These are phyloP conservation scores for Bothrops jararaca DNA, from an alignment of 2,113 vertebrate species.

Conservation along the genomic window DNA sequence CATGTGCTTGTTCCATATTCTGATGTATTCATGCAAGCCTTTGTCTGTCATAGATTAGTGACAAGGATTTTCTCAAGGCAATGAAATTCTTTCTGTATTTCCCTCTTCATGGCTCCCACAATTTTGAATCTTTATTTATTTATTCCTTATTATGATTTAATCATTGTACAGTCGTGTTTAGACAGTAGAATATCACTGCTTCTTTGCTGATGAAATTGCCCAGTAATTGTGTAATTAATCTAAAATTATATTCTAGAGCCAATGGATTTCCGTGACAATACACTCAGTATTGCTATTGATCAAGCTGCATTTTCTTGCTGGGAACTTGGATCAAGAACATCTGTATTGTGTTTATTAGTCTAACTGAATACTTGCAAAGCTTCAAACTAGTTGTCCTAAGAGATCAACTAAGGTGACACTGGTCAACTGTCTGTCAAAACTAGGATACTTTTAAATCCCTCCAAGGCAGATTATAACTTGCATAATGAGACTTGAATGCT, in stretches of 20 bases:
- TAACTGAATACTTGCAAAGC: not conserved
- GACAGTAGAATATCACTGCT: not conserved
- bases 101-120: not conserved
- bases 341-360: not conserved
- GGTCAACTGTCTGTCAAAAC: not conserved
- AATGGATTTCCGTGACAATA: not conserved
- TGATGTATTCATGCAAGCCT: constrained; percentile 8
- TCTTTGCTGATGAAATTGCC: not conserved
- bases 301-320: not conserved
- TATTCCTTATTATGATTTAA: not conserved
- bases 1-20: constrained; percentile 18
- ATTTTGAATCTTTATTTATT: not conserved
- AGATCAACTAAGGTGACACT: not conserved
- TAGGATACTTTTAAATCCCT: not conserved
- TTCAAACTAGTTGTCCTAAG: not conserved
- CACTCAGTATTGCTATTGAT: not conserved
- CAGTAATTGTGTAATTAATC: not conserved
- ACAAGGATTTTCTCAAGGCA: not conserved
- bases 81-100: not conserved
- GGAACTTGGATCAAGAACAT: not conserved
- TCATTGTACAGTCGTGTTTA: not conserved
- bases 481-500: not conserved
- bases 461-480: not conserved
- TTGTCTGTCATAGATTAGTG: not conserved
- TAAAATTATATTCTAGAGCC: not conserved